These are phyloP conservation scores for Lucilia sericata DNA, from an alignment of 1,140 invertebrate species.

Conservation along the genomic window DNA sequence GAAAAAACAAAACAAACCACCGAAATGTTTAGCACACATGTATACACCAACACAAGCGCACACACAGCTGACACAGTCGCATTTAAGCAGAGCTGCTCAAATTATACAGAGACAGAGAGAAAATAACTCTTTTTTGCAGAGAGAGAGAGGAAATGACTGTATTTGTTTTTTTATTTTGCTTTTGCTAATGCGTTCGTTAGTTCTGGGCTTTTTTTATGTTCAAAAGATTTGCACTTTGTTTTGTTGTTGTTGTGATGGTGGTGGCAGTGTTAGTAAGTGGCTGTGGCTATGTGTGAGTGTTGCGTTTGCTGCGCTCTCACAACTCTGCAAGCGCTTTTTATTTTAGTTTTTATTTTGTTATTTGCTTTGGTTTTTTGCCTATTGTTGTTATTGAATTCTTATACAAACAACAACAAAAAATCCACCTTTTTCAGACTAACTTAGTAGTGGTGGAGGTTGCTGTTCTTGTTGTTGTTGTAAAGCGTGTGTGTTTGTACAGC, in stretches of 20 bases:
- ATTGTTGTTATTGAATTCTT: conserved; percentile 28
- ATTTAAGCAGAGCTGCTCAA: neutral
- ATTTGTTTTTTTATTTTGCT: conserved; percentile 11
- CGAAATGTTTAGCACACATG: neutral
- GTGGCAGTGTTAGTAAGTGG: neutral
- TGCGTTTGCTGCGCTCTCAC: conserved; percentile 17
- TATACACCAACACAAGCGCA: no score
- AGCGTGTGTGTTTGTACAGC: neutral
- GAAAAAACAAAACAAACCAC: neutral
- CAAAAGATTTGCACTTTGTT: conserved; percentile 20
- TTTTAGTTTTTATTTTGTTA: conserved; percentile 30
- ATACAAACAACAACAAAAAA: neutral
- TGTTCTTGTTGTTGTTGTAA: neutral
- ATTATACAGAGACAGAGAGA: neutral
- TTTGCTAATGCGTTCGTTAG: conserved; percentile 25
- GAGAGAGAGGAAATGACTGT: neutral
- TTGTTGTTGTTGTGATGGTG: neutral
- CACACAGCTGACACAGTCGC: neutral
- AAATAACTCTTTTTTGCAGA: neutral
- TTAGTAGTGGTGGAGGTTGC: neutral
- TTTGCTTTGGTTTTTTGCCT: conserved; percentile 28
- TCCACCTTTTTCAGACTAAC: neutral
- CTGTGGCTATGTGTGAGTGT: conserved; percentile 8
- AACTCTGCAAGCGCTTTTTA: neutral
- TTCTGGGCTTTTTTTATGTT: conserved; percentile 17